Percentiles rank a stretch among this genome's conserved stretches.
phyloP scores from a whole-genome alignment of 2,113 vertebrate genomes.

The Leptosomus discolor region DNA sequence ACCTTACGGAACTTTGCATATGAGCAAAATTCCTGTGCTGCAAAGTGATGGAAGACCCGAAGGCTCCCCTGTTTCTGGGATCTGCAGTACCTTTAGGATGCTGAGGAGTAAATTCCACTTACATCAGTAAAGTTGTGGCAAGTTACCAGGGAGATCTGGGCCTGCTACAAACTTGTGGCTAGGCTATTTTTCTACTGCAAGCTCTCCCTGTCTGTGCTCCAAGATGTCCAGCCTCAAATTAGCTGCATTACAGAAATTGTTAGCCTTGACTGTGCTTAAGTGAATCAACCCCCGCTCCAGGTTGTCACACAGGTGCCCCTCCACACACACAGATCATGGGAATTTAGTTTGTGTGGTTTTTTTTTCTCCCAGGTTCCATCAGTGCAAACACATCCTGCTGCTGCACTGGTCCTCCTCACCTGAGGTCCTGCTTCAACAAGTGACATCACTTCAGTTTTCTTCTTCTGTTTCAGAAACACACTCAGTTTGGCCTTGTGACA shows the following conservation, averaged over 20 bases:
- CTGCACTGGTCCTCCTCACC: background rate
- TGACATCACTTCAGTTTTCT: background rate
- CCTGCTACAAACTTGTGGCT: background rate
- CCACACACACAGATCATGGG: background rate
- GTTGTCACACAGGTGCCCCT: background rate
- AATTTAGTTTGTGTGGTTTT: background rate
- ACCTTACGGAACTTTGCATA: rapidly evolving
- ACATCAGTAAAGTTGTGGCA: background rate
- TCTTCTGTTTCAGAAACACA: background rate
- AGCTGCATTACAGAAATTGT: background rate
- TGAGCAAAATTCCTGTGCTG: background rate
- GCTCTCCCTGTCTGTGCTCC: background rate
- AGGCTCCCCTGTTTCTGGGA: background rate
- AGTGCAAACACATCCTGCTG: background rate
- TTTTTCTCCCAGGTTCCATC: background rate
- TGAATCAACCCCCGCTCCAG: background rate
- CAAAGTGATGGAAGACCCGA: background rate
- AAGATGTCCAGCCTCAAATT: background rate
- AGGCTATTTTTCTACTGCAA: background rate
- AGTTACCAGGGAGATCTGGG: background rate
- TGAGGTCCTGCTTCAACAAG: background rate
- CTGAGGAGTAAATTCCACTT: background rate
- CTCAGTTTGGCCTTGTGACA: background rate
- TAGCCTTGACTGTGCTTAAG: background rate
- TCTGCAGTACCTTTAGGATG: background rate